Evolutionary conservation across 2,113 vertebrate genomes (phyloP).

Genomic region (Lasiurus borealis): DNA sequence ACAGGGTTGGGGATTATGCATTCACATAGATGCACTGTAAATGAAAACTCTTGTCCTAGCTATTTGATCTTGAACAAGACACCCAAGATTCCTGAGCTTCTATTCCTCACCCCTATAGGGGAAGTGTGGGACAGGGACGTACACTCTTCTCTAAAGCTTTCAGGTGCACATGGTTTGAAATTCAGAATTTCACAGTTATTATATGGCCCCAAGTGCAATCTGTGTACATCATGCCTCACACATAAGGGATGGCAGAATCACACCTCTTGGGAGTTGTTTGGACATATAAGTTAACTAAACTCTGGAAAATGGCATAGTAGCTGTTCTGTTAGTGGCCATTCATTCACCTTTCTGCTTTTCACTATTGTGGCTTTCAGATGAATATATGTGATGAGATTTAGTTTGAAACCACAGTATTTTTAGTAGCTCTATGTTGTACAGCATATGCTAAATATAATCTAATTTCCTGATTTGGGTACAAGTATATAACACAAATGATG

Average conservation of each 20-base stretch:
- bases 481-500: neutral
- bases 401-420: neutral
- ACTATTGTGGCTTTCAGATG: neutral
- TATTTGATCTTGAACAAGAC: neutral
- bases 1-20: accelerated
- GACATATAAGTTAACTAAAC: neutral
- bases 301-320: neutral
- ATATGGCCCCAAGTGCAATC: neutral
- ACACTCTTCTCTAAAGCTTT: neutral
- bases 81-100: neutral
- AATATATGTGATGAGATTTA: neutral
- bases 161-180: neutral
- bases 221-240: neutral
- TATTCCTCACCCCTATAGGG: neutral
- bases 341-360: neutral
- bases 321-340: neutral
- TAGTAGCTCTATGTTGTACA: neutral
- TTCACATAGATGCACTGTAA: neutral
- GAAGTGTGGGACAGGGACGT: accelerated
- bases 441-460: neutral
- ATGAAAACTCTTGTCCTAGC: neutral
- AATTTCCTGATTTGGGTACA: neutral
- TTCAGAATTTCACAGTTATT: neutral
- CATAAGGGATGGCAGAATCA: neutral
- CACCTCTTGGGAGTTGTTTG: neutral